A percentile compares a stretch with the other conserved stretches of the same genome.
These are phyloP conservation scores for Latrodectus elegans DNA, from an alignment of 2,888 invertebrate species.

Conservation along the genomic window DNA sequence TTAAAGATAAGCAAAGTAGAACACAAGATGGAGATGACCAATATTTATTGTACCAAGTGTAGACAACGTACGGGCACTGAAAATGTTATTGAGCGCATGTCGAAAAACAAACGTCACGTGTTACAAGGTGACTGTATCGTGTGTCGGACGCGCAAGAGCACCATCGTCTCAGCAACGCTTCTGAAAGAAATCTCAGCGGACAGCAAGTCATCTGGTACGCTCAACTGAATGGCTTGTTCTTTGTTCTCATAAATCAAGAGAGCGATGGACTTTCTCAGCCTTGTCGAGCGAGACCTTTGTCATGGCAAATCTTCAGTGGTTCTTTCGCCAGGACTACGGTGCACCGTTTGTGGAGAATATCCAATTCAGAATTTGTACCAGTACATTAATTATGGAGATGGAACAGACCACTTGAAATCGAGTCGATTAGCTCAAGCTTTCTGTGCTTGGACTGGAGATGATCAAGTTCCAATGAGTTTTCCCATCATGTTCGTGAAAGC, in stretches of 20 bases:
- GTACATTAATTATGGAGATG: neutral
- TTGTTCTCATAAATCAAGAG: neutral
- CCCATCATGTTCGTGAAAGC: neutral
- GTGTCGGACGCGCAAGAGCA: neutral
- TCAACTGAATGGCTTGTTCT: too few relatives aligned
- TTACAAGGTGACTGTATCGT: neutral
- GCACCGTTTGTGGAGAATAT: neutral
- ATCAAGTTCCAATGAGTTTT: slow-evolving; percentile 6
- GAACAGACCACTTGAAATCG: neutral
- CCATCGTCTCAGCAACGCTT: neutral
- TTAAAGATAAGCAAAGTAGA: neutral
- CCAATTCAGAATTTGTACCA: neutral
- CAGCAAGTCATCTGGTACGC: too few relatives aligned
- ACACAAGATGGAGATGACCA: neutral
- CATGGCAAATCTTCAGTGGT: neutral
- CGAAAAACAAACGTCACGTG: neutral
- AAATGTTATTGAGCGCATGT: accelerated
- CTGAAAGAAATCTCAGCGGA: too few relatives aligned
- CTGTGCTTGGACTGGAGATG: slow-evolving; percentile 1
- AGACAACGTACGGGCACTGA: neutral
- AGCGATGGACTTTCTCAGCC: too few relatives aligned
- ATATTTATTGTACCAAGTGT: slow-evolving; percentile 3
- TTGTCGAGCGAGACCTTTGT: neutral
- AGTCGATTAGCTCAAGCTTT: slow-evolving; percentile 15
- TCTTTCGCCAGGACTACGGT: neutral